Base-by-base conservation (phyloP, 2,888 invertebrate species). In the Hoplodrina blanda region DNA sequence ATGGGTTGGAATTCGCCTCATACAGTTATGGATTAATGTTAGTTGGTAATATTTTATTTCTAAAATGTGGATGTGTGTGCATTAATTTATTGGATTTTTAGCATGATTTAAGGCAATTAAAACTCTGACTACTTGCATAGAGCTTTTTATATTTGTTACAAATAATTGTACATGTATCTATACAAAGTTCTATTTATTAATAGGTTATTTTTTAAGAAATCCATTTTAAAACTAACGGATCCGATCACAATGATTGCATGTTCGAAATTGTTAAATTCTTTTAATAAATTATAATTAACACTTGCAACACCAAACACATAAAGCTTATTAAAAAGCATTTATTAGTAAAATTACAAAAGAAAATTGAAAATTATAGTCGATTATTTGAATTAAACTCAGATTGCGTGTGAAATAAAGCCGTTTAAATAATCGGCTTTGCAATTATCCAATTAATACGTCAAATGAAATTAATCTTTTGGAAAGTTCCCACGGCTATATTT, bases 11-110 rank as follows among this genome's bases (percentile, higher is more conserved):
- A 41, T 13, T 0, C 11, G 41, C 41, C 2, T 46, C 52, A 65
- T 71, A 63, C 61, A 20, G 0, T 30, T 65, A 65, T 64, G n/a
- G 71, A 62, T 70, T 74, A 66, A 74, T 62, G 72, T 66, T 11
- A 69, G 41, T 19, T n/a, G 56, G 60, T 20, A 17, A 30, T 11
- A 37, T 19, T 69, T 41, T 8, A 52, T 53, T 46, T 57, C 37
- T 8, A 8, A 1, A 53, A 68, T 20, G 41, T 41, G 41, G 41
- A 11, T 41, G 11, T 41, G 0, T 11, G 17, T 41, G 41, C 65
- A 50, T 41, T 41, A 3, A 41, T 11, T 41, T 33, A 6, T 7
- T 33, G 33, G 6, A 7, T 33, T 33, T 33, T 33, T 33, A 1
- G 7, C 6, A 33, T 3, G 0, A 7, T 33, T 3, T 33, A 33